Percentiles rank a stretch among this genome's conserved stretches.
Conservation (phyloP, 2,797 vertebrate species). For the Taenioides sp. region DNA sequence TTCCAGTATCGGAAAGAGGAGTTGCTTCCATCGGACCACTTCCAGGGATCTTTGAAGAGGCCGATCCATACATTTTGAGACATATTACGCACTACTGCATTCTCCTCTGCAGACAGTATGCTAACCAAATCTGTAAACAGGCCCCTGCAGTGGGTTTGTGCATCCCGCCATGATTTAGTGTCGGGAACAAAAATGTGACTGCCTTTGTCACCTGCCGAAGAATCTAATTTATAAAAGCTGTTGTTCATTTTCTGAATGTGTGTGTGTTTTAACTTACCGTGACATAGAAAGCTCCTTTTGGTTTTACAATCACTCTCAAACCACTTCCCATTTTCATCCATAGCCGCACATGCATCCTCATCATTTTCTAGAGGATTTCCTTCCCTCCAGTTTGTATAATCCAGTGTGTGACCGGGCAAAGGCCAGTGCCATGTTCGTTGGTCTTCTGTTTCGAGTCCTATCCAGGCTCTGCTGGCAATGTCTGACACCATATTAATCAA, state of each 20-base stretch:
- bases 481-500: constrained; percentile 34
- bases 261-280: constrained; percentile 43
- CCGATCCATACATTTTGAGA: constrained; percentile 63
- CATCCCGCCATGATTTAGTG: constrained; percentile 60
- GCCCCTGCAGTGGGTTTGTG: constrained; percentile 58
- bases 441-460: constrained; percentile 62
- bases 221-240: background rate
- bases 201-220: constrained; percentile 23
- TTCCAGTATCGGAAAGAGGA: constrained; percentile 68
- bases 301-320: constrained; percentile 51
- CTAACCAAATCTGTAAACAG: constrained; percentile 56
- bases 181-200: constrained; percentile 36
- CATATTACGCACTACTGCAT: constrained; percentile 35
- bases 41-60: constrained; percentile 72
- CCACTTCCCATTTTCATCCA: constrained; percentile 61
- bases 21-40: constrained; percentile 65
- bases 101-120: constrained; percentile 52
- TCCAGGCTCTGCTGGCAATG: constrained; percentile 39
- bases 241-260: background rate
- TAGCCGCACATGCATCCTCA: constrained; percentile 49
- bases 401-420: constrained; percentile 21
- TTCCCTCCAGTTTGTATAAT: constrained; percentile 61
- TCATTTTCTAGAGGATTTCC: constrained; percentile 29
- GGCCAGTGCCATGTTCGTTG: constrained; percentile 65
- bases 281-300: constrained; percentile 54